Evolutionary conservation across 2,797 vertebrate species (phyloP), one percentile per base, ranked within the genome.

Genomic region (Enteromius argenteus): DNA sequence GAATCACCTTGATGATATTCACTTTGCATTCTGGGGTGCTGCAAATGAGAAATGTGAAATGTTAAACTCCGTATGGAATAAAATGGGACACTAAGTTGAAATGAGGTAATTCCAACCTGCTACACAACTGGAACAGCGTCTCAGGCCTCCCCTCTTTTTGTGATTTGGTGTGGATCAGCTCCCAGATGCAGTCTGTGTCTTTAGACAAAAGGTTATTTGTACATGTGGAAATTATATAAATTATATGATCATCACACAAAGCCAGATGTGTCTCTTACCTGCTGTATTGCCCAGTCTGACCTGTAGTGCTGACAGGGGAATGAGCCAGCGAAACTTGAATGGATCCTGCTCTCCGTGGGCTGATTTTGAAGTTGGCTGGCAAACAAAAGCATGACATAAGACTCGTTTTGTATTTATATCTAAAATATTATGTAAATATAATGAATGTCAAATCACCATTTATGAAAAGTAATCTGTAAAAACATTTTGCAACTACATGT

Each of bases 291-390:
- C 97, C 90, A 98, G 91, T 81, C 97, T 92, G 91, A 99, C 97
- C 88, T 99, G 98, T 92, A 99, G 96, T 0, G 97, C 96, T 0
- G 97, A 98, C 89, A 98, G 94, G 68, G 98, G 98, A 92, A 99
- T 97, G 91, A 99, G 90, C 97, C 98, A 98, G 27, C 98, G 97
- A 91, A 99, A 99, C 91, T 98, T 99, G 88, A 99, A 97, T 0
- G 94, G 95, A 90, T 99, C 98, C 85, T 95, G 87, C 86, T 99
- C 97, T 39, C 95, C 95, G 0, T 97, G 95, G 0, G 93, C 89
- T 1, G 95, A 94, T 27, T 97, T 97, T 74, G 94, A 91, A 84
- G 94, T 96, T 1, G 95, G 87, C 92, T 97, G 94, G 73, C 8
- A 15, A 5, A 79, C 1, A 76, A 77, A 84, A 49, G 81, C 77